phyloP scores from a whole-genome alignment of 2,797 vertebrate species.

The Microhierax caerulescens region DNA sequence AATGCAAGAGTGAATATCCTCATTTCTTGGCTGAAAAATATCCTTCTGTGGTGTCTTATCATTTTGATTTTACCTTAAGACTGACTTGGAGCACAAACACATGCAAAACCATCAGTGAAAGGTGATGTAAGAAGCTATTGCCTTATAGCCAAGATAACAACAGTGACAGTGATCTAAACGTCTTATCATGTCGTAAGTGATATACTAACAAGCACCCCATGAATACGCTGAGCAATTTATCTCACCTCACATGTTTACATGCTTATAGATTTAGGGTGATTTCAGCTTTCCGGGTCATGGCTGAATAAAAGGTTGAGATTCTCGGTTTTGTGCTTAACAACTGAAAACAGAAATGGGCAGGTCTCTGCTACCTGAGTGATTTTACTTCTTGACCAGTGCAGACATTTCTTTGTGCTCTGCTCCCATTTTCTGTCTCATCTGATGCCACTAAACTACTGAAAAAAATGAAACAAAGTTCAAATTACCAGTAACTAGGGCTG shows the following conservation, averaged over 20 bases:
- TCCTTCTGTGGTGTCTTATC: not conserved
- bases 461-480: not conserved
- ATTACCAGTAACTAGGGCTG: not conserved
- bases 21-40: not conserved
- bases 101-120: not conserved
- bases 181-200: not conserved
- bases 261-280: not conserved
- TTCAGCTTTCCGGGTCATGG: not conserved
- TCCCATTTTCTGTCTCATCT: rapidly evolving
- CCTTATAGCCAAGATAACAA: not conserved
- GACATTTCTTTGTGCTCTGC: not conserved
- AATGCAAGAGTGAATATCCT: not conserved
- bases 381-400: not conserved
- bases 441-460: not conserved
- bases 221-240: not conserved
- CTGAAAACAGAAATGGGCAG: not conserved
- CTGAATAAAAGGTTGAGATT: not conserved
- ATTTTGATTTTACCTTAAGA: not conserved
- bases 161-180: not conserved
- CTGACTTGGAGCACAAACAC: not conserved
- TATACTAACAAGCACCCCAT: not conserved
- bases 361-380: not conserved
- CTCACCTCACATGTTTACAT: not conserved
- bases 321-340: not conserved
- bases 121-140: not conserved